Conservation (phyloP, 92 coral and sea anemone species). For the Muricea muricata region DNA sequence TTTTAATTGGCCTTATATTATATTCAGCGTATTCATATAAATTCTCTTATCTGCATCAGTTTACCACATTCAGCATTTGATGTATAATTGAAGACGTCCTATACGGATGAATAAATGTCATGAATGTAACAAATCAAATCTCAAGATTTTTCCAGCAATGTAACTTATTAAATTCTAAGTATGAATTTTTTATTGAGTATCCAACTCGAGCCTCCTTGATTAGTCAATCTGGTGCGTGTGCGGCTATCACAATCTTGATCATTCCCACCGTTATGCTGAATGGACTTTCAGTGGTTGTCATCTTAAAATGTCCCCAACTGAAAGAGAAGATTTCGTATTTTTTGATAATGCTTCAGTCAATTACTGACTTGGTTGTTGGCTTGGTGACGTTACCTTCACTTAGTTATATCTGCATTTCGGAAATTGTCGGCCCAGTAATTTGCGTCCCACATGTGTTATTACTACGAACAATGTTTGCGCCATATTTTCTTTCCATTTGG, state of each 20-base stretch:
- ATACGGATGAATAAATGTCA: background rate
- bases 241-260: too few relatives aligned
- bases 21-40: too few relatives aligned
- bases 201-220: background rate
- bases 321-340: background rate
- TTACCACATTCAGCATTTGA: too few relatives aligned
- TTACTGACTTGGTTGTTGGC: background rate
- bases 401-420: background rate
- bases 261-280: background rate
- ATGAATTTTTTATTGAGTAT: background rate
- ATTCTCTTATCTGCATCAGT: too few relatives aligned
- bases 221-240: background rate
- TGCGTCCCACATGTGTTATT: background rate
- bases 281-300: background rate
- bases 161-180: background rate
- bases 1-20: too few relatives aligned
- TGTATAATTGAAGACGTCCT: background rate
- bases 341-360: background rate
- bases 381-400: too few relatives aligned
- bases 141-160: background rate
- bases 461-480: background rate
- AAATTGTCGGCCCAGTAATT: background rate
- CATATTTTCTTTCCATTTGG: background rate
- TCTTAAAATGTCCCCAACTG: background rate
- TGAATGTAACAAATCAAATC: background rate